Evolutionary conservation across 1,140 invertebrate genomes (phyloP), one percentile per base, ranked within the genome.

Genomic region (Magallana gigas): DNA sequence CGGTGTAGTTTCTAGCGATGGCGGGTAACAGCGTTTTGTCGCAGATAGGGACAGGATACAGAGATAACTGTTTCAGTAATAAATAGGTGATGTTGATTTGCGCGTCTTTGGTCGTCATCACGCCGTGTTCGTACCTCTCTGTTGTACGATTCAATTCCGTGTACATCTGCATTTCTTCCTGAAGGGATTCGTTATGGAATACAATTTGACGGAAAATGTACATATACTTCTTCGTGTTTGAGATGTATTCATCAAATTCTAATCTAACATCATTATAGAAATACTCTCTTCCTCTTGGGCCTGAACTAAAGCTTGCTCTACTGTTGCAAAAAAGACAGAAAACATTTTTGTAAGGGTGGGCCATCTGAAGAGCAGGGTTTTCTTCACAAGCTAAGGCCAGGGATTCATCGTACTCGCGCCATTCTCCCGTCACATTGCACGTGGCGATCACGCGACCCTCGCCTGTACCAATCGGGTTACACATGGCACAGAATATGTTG

Each of bases 341-440:
- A n/a, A 57, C 9, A 64, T 86, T 86, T 86, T 82, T 82, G 57
- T 86, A 86, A 16, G 85, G 85, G 8, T 36, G 23, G 56, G 59
- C 18, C 11, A 58, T 56, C 5, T 86, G 18, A 9, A 86, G 48
- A 6, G 23, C 11, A 4, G 85, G 85, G n/a, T 82, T 60, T 18
- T 82, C 23, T 48, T 57, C 8, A 9, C 85, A 86, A 29, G 80
- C 18, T 56, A 56, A 57, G 11, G 14, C n/a, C 3, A 64, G 14
- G 16, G 16, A 16, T 12, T 76, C 68, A 3, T 76, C 68, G 36
- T 76, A 76, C 23, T 76, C 68, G 11, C 23, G 14, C 23, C 68
- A 76, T 36, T 76, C 68, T 12, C 23, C 68, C 23, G 68, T 76
- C 23, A 76, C 18, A 9, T 76, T 76, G 36, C 68, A 76, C 4